Evolutionary conservation across 2,797 vertebrate species (phyloP).

Genomic region (Fundulus diaphanus): DNA sequence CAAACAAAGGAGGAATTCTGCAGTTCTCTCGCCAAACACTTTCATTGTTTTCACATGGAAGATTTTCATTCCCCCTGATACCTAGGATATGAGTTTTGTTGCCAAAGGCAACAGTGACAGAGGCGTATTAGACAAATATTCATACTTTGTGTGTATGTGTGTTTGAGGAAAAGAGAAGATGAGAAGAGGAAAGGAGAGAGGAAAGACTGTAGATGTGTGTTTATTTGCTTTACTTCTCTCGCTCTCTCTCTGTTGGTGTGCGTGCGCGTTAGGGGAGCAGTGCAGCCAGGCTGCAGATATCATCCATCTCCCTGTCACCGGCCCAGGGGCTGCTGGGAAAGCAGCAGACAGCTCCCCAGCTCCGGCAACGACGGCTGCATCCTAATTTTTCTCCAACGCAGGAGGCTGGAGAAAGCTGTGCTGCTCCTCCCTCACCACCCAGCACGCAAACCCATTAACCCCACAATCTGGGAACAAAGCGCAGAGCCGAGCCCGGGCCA

Average conservation of each 20-base stretch:
- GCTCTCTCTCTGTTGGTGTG: conserved; percentile 12
- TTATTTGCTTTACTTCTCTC: conserved; percentile 41
- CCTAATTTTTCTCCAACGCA: conserved; percentile 80
- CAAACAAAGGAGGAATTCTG: conserved; percentile 51
- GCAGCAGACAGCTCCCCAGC: conserved; percentile 88
- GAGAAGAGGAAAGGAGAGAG: conserved; percentile 21
- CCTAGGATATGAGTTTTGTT: conserved; percentile 65
- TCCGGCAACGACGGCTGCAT: conserved; percentile 90
- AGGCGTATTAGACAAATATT: conserved; percentile 66
- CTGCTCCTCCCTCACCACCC: conserved; percentile 67
- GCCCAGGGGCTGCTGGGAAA: conserved; percentile 90
- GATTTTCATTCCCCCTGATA: conserved; percentile 63
- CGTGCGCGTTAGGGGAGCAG: conserved; percentile 64
- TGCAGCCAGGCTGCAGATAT: conserved; percentile 90
- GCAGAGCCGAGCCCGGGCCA: conserved; percentile 48
- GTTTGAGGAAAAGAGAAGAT: conserved; percentile 18
- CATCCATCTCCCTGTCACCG: conserved; percentile 98
- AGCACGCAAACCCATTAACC: conserved; percentile 81
- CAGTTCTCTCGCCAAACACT: conserved; percentile 47
- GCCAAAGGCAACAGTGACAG: conserved; percentile 63
- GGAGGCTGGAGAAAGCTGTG: conserved; percentile 51
- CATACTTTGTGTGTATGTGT: conserved; percentile 31
- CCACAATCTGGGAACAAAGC: conserved; percentile 74
- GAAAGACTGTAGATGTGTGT: conserved; percentile 42
- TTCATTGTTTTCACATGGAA: conserved; percentile 61